phyloP scores from a whole-genome alignment of 2,888 invertebrate genomes.

The Rapana venosa region DNA sequence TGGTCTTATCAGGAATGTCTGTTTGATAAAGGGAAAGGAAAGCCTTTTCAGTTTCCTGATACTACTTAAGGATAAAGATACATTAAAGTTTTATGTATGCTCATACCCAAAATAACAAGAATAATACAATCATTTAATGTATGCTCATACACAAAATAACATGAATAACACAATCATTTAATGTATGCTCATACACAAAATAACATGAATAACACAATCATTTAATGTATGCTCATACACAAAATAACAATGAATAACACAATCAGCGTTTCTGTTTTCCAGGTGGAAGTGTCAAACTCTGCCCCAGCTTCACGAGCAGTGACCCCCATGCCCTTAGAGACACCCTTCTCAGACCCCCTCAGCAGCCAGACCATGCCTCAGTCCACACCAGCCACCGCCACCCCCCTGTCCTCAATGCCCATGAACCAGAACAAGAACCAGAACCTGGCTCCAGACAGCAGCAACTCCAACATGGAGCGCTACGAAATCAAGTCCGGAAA shows the following conservation, averaged over 20 bases:
- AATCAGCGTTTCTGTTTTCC: not conserved
- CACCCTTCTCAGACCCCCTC: not conserved
- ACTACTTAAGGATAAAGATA: no score
- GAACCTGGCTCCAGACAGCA: not conserved
- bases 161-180: no score
- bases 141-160: no score
- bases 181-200: no score
- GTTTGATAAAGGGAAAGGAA: no score
- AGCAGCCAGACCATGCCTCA: not conserved
- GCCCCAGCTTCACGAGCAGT: not conserved
- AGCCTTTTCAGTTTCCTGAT: no score
- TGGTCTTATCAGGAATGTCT: not conserved
- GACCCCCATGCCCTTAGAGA: not conserved
- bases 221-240: no score
- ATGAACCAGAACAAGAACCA: not conserved
- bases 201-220: no score
- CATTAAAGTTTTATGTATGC: no score
- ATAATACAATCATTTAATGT: no score
- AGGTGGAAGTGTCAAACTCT: not conserved
- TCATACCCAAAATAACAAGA: no score
- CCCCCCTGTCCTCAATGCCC: not conserved
- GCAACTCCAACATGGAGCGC: not conserved
- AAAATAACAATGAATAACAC: no score
- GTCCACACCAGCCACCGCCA: not conserved
- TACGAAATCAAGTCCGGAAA: slow-evolving; percentile 24